These are phyloP conservation scores for Cecropterus lyciades DNA, from an alignment of 1,140 invertebrate genomes.

Conservation along the genomic window DNA sequence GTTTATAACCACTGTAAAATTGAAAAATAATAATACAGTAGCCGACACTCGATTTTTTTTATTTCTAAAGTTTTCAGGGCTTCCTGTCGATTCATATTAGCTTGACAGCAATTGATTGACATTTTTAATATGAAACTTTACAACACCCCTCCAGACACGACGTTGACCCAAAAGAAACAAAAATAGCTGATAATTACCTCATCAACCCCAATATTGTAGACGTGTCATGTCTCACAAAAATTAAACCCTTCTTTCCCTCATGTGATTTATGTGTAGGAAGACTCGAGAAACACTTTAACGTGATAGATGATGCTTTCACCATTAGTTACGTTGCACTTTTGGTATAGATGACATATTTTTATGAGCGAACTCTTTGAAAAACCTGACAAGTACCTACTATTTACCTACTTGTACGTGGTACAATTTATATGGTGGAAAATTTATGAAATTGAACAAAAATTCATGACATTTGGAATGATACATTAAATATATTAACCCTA, in stretches of 20 bases:
- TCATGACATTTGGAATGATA: too few species aligned
- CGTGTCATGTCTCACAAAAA: conserved; percentile 2
- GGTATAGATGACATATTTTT: conserved; percentile 12
- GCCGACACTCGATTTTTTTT: too few species aligned
- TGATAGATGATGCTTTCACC: conserved; percentile 24
- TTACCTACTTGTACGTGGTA: not conserved
- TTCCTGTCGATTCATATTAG: too few species aligned
- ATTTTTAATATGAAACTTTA: too few species aligned
- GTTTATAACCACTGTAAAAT: too few species aligned
- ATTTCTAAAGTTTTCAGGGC: too few species aligned
- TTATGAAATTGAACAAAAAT: not conserved
- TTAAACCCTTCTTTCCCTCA: conserved; percentile 14
- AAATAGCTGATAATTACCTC: not conserved
- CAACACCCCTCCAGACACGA: too few species aligned
- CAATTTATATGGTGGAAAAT: not conserved
- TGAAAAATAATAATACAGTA: too few species aligned
- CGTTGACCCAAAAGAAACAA: not conserved
- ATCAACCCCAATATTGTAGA: not conserved
- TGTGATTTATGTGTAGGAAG: conserved; percentile 13
- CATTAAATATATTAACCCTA: too few species aligned
- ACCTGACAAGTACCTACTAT: not conserved
- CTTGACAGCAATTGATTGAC: too few species aligned
- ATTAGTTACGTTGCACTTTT: conserved; percentile 24
- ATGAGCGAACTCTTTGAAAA: conserved; percentile 4
- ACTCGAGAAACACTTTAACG: conserved; percentile 10